Evolutionary conservation across 2,113 vertebrate genomes (phyloP).

Genomic region (Caloenas nicobarica): DNA sequence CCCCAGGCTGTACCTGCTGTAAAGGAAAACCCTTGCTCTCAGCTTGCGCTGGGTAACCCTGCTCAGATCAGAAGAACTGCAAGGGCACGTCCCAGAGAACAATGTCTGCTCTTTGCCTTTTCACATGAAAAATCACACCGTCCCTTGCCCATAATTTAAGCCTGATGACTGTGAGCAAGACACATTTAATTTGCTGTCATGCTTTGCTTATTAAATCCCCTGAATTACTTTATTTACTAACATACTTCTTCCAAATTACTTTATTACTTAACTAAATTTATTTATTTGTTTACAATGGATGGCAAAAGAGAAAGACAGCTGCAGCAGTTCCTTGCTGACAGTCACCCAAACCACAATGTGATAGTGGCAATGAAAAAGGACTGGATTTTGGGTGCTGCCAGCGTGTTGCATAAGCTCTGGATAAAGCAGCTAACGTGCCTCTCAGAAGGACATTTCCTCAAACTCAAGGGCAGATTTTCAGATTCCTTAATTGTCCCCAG

Average conservation of each 20-base stretch:
- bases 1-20: neutral
- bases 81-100: neutral
- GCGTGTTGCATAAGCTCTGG: neutral
- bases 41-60: neutral
- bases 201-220: conserved; percentile 14
- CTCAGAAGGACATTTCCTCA: neutral
- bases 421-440: neutral
- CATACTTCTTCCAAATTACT: conserved; percentile 35
- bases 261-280: conserved; percentile 14
- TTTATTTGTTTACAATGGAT: neutral
- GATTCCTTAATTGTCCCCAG: neutral
- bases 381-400: neutral
- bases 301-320: neutral
- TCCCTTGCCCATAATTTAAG: neutral
- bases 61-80: neutral
- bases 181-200: conserved; percentile 2
- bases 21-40: neutral
- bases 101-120: neutral
- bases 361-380: neutral
- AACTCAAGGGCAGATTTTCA: neutral
- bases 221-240: conserved; percentile 30
- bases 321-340: neutral
- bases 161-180: neutral
- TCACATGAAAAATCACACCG: neutral
- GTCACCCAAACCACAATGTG: neutral